These are phyloP conservation scores for Drosophila aldrichi DNA, from an alignment of 2,888 invertebrate genomes.

Conservation along the genomic window DNA sequence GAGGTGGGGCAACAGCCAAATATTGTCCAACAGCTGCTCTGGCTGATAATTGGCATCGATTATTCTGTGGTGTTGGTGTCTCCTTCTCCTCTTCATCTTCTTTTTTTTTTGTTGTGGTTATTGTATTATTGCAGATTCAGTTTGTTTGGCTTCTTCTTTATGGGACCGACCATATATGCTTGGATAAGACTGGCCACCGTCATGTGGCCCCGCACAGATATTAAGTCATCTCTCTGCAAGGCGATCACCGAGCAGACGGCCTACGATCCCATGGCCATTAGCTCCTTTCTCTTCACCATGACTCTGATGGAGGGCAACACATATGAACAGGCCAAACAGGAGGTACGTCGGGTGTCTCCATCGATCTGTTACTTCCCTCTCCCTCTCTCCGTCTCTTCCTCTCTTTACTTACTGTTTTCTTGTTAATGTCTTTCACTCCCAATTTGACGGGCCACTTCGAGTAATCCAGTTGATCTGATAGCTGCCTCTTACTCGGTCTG, in stretches of 20 bases:
- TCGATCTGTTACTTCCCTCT: neutral
- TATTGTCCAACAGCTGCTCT: slow-evolving; percentile 10
- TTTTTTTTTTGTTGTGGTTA: neutral
- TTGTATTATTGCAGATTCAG: slow-evolving; percentile 86
- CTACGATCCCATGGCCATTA: slow-evolving; percentile 88
- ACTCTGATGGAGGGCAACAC: slow-evolving; percentile 87
- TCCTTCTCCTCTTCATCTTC: neutral
- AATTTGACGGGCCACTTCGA: slow-evolving; percentile 3
- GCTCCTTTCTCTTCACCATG: slow-evolving; percentile 88
- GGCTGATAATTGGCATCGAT: slow-evolving; percentile 32
- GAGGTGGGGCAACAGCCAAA: slow-evolving; percentile 68
- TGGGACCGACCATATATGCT: slow-evolving; percentile 89
- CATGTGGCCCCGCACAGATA: slow-evolving; percentile 85
- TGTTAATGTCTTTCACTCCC: slow-evolving; percentile 13
- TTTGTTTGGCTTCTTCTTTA: slow-evolving; percentile 88
- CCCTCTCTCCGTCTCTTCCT: neutral
- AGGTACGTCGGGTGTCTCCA: slow-evolving; percentile 81
- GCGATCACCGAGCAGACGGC: slow-evolving; percentile 87
- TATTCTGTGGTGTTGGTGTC: slow-evolving; percentile 5
- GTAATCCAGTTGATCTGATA: slow-evolving; percentile 17
- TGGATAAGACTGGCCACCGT: slow-evolving; percentile 88
- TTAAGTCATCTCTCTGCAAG: slow-evolving; percentile 85
- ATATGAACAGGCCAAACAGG: slow-evolving; percentile 85
- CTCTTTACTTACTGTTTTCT: slow-evolving; percentile 6
- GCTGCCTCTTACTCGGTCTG: neutral